Evolutionary conservation across 2,888 invertebrate species (phyloP).

Genomic region (Dasypolia templi): DNA sequence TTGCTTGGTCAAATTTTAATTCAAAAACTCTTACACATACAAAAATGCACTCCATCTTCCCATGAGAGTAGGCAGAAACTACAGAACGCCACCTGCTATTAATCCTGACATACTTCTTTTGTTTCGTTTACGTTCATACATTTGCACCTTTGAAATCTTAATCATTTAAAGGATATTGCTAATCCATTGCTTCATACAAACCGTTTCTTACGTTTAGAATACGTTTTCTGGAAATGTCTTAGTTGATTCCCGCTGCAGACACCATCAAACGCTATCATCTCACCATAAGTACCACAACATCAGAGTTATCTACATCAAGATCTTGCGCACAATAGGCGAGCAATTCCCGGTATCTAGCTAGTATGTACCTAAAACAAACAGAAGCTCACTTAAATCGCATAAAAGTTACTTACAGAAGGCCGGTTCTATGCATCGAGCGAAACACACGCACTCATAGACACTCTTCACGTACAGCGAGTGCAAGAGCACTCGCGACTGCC

Average conservation of each 20-base stretch:
- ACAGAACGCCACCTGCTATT: no score
- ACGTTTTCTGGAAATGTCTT: not conserved
- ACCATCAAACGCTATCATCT: not conserved
- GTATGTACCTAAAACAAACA: slow-evolving; percentile 66
- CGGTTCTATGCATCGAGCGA: not conserved
- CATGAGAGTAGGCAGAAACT: no score
- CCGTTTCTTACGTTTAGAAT: not conserved
- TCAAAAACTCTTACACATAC: no score
- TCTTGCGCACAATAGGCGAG: slow-evolving; percentile 62
- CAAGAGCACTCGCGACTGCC: not conserved
- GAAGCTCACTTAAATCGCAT: slow-evolving; percentile 49
- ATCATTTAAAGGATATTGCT: no score
- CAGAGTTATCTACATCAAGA: slow-evolving; percentile 39
- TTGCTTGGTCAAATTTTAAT: no score
- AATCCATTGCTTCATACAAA: no score
- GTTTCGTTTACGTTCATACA: no score
- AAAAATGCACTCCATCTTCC: no score
- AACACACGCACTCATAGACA: not conserved
- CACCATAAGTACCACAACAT: slow-evolving; percentile 17
- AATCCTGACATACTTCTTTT: no score
- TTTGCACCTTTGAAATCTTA: no score
- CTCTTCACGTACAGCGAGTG: not conserved
- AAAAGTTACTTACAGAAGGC: slow-evolving; percentile 6
- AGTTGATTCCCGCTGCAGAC: slow-evolving; percentile 5
- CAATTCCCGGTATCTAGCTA: slow-evolving; percentile 71